Evolutionary conservation across 2,113 vertebrate genomes (phyloP), one percentile per base, ranked within the genome.

Genomic region (Vidua macroura): DNA sequence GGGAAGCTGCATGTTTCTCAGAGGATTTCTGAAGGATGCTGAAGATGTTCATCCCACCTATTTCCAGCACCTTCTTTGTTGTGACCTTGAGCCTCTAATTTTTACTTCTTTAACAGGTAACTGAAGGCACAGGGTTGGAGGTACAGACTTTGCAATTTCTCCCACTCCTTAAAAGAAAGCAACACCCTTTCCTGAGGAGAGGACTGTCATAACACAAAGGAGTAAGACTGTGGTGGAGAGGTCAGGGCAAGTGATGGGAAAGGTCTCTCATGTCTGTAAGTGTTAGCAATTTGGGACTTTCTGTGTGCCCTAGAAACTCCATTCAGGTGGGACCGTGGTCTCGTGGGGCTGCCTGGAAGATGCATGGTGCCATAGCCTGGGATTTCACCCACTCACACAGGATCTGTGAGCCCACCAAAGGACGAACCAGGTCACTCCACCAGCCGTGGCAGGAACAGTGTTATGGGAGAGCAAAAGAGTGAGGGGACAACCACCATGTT

Each of bases 401-500:
- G 33, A 35, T 44, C n/a, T 58, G 17, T 58, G 69, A 77, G 23
- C 43, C 17, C 69, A 77, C 13, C 27, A 59, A 77, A 37, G 46
- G 9, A 27, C 0, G 4, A 63, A 18, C 27, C 52, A n/a, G 20
- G 46, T 74, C 37, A 46, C 43, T 79, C 25, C 51, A 66, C 25
- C 52, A 81, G 21, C 63, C 0, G 0, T n/a, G 83, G 25, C 35
- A 28, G 16, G 33, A 35, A 33, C 1, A 4, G 19, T 12, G 15
- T 33, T 41, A 80, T 20, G 5, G 56, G 18, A 28, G 25, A 64
- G 11, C 11, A 69, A 51, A 20, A 14, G 51, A 70, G 17, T 33
- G 33, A 79, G 33, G 11, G 7, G 44, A 37, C 51, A 60, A 43
- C 7, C 51, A 35, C n/a, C 30, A 7, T 23, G 10, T 5, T 88